Percentiles rank a stretch among this genome's conserved stretches.
These are phyloP conservation scores for Phyllotreta cruciferae DNA, from an alignment of 2,888 invertebrate species.

Conservation along the genomic window DNA sequence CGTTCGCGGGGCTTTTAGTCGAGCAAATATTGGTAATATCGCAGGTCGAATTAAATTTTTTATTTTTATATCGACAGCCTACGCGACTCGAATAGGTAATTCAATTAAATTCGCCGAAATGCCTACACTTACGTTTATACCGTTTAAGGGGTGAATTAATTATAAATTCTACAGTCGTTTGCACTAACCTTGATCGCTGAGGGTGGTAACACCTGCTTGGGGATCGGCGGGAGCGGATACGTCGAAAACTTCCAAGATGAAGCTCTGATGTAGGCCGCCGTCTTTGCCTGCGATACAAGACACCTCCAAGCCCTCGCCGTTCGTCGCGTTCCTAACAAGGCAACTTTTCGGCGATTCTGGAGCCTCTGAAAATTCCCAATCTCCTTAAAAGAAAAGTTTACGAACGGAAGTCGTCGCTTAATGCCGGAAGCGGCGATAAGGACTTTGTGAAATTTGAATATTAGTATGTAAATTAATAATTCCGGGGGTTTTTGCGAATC, in stretches of 20 bases:
- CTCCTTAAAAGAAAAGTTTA: conserved; percentile 22
- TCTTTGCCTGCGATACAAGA: conserved; percentile 81
- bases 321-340: conserved; percentile 71
- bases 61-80: no score
- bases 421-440: no score
- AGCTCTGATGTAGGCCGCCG: conserved; percentile 83
- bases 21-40: no score
- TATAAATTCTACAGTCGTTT: no score
- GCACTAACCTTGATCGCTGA: conserved; percentile 57
- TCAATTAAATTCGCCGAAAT: no score
- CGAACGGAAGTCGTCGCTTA: not conserved
- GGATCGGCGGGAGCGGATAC: conserved; percentile 59
- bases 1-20: no score
- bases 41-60: no score
- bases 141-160: no score
- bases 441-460: conserved; percentile 11
- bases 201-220: conserved; percentile 56
- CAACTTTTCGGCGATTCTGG: conserved; percentile 82
- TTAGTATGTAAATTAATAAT: not conserved
- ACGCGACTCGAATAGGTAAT: no score
- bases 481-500: no score
- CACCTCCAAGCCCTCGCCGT: conserved; percentile 67
- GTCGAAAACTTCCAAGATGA: conserved; percentile 80
- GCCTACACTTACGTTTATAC: no score
- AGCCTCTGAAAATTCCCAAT: conserved; percentile 63